Conservation (phyloP, 2,888 invertebrate genomes). For the Ectemnius cavifrons region DNA sequence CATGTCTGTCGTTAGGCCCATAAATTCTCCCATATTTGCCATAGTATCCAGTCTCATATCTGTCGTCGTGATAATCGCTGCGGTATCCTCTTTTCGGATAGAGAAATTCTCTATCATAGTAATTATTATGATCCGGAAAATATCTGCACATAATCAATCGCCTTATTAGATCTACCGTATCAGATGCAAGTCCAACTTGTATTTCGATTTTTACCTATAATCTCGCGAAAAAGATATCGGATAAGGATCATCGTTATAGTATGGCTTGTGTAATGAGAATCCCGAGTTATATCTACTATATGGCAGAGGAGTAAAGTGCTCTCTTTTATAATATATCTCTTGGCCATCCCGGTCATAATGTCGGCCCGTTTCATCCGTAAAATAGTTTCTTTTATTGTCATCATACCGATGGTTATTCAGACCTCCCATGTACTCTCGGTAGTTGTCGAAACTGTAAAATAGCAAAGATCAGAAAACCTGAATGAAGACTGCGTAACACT, state of each 20-base stretch:
- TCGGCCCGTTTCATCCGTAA: conserved; percentile 78
- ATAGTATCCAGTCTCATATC: conserved; percentile 40
- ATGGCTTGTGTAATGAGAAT: conserved; percentile 9
- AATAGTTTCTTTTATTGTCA: conserved; percentile 78
- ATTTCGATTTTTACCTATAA: conserved; percentile 29
- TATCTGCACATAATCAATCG: conserved; percentile 44
- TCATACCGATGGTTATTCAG: conserved; percentile 79
- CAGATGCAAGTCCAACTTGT: not conserved
- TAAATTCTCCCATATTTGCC: conserved; percentile 47
- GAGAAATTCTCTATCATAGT: conserved; percentile 39
- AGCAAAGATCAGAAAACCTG: not conserved
- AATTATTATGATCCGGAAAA: conserved; percentile 37
- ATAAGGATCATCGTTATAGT: conserved; percentile 22
- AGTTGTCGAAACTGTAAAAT: conserved; percentile 74
- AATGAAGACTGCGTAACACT: not conserved
- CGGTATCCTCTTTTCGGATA: conserved; percentile 47
- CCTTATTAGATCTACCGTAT: not conserved
- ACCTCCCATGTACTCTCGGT: conserved; percentile 77
- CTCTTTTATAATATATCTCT: conserved; percentile 46
- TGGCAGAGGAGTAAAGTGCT: conserved; percentile 17
- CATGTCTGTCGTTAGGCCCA: conserved; percentile 2
- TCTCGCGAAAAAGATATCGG: conserved; percentile 12
- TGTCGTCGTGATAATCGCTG: conserved; percentile 40
- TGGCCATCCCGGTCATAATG: conserved; percentile 69
- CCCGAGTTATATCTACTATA: conserved; percentile 16